Evolutionary conservation across 2,888 invertebrate species (phyloP).

Genomic region (Acanthoscelides obtectus): DNA sequence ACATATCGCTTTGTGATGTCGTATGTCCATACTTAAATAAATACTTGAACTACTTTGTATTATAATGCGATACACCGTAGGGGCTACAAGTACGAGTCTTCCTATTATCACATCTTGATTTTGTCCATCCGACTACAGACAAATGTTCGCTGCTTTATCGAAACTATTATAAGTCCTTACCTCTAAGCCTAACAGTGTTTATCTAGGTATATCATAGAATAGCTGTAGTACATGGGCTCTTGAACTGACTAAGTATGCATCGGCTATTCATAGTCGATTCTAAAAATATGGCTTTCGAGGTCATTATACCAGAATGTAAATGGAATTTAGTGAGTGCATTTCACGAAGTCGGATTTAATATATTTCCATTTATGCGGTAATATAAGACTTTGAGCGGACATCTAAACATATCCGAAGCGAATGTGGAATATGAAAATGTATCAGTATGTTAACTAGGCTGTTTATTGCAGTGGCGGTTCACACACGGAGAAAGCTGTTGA

Average conservation of each 20-base stretch:
- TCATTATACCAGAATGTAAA: slow-evolving; percentile 28
- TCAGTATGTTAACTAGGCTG: neutral
- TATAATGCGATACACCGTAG: too few species aligned
- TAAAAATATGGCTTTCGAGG: slow-evolving; percentile 34
- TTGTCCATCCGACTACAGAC: too few species aligned
- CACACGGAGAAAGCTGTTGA: neutral
- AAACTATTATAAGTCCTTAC: neutral
- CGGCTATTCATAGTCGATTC: slow-evolving; percentile 29
- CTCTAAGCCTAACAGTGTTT: neutral
- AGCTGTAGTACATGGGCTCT: slow-evolving; percentile 12
- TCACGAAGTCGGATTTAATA: neutral
- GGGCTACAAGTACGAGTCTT: too few species aligned
- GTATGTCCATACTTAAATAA: too few species aligned
- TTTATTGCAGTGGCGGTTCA: neutral
- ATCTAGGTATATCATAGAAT: neutral
- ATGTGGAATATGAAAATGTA: neutral
- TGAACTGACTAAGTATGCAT: slow-evolving; percentile 24
- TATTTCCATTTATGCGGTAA: neutral
- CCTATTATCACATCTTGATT: too few species aligned
- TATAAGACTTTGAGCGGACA: neutral
- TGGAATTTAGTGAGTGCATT: slow-evolving; percentile 15
- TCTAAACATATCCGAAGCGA: neutral
- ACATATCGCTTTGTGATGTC: too few species aligned
- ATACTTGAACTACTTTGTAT: too few species aligned
- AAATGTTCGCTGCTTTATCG: too few species aligned